Conservation (phyloP, 1,140 invertebrate species). For the Muscidifurax raptorellus region DNA sequence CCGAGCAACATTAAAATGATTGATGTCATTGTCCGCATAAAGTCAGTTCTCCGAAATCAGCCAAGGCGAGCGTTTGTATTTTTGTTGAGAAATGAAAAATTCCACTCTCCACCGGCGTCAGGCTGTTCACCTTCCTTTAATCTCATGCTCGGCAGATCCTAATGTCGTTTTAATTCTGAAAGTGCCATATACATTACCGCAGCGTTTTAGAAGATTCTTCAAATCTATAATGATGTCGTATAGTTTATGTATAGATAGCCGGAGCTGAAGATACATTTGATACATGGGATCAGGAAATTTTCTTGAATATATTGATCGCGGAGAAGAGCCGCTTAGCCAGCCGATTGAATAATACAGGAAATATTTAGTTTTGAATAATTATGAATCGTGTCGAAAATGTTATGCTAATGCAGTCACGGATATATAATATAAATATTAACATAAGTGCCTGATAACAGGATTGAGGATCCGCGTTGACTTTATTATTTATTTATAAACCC, state of each 20-base stretch:
- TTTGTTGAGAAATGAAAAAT: slow-evolving; percentile 5
- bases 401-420: not conserved
- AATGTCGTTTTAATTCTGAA: not conserved
- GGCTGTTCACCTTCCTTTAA: slow-evolving; percentile 17
- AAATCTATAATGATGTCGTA: too few species aligned
- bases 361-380: not conserved
- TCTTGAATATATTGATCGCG: not conserved
- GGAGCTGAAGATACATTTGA: too few species aligned
- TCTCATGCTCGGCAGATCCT: not conserved
- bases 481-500: not conserved
- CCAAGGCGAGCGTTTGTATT: not conserved
- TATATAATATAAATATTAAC: not conserved
- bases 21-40: not conserved
- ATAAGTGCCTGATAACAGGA: not conserved
- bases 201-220: too few species aligned
- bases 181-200: too few species aligned
- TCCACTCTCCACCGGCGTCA: not conserved
- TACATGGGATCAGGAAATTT: not conserved
- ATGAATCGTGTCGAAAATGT: not conserved
- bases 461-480: not conserved
- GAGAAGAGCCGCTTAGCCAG: not conserved
- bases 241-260: too few species aligned
- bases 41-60: not conserved
- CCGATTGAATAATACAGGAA: not conserved
- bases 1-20: too few species aligned